These are phyloP conservation scores for Cyclura pinguis DNA, from an alignment of 2,797 vertebrate genomes.

Conservation along the genomic window DNA sequence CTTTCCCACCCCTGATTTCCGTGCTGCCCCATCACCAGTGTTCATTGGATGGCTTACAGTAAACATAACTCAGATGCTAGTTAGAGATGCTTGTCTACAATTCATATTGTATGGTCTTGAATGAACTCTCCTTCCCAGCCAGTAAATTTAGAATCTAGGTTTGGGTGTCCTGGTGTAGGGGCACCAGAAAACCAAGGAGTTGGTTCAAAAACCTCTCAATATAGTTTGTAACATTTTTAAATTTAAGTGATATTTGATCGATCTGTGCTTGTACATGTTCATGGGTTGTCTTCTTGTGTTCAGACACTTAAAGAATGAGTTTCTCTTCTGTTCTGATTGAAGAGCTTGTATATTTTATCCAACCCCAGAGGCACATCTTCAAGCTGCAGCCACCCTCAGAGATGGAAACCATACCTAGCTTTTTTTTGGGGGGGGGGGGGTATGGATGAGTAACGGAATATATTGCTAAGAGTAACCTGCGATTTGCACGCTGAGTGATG, in stretches of 20 bases:
- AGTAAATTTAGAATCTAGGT: background rate
- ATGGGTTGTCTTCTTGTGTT: background rate
- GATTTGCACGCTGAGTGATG: background rate
- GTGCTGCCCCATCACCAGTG: background rate
- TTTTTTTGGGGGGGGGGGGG: background rate
- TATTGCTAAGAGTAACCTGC: background rate
- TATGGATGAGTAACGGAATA: background rate
- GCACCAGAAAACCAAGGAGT: background rate
- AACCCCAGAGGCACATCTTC: background rate
- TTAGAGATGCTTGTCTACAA: background rate
- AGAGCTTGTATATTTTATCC: background rate
- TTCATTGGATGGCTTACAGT: background rate
- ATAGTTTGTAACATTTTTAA: background rate
- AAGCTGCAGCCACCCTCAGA: background rate
- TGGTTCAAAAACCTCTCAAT: background rate
- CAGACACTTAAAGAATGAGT: background rate
- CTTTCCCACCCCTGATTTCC: too few species aligned
- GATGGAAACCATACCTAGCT: background rate
- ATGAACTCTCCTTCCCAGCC: background rate
- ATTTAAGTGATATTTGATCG: background rate
- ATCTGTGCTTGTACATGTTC: background rate
- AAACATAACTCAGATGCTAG: background rate
- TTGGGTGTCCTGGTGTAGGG: background rate
- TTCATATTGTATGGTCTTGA: background rate
- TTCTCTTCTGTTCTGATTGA: too few species aligned